Percentiles rank a stretch among this genome's conserved stretches.
Conservation (phyloP, 2,113 vertebrate species). For the Amazona guildingii region DNA sequence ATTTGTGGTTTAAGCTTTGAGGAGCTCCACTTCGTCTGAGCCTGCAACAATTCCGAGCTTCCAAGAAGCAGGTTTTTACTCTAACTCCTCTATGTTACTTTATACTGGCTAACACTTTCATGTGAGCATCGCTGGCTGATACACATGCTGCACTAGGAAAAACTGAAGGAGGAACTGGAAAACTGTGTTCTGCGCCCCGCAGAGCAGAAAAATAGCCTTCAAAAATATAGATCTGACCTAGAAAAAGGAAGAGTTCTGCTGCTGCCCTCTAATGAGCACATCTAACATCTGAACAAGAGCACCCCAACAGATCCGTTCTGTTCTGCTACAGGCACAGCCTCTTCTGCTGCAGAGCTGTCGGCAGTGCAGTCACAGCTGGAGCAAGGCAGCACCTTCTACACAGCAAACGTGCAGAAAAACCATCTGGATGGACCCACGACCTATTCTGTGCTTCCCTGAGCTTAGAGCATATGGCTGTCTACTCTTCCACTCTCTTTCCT, state of each 20-base stretch:
- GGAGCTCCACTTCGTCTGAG: neutral
- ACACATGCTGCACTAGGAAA: neutral
- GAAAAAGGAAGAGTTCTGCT: slow-evolving; percentile 47
- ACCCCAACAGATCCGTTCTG: neutral
- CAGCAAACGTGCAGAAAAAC: neutral
- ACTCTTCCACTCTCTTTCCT: neutral
- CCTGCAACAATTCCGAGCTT: neutral
- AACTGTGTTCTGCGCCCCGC: neutral
- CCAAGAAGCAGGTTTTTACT: neutral
- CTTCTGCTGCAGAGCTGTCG: neutral
- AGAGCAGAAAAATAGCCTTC: neutral
- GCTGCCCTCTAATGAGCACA: slow-evolving; percentile 66
- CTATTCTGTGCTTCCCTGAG: neutral
- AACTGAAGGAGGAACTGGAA: slow-evolving; percentile 1
- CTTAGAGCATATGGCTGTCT: neutral
- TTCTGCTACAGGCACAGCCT: neutral
- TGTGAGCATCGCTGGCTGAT: neutral
- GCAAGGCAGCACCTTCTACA: neutral
- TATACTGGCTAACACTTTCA: neutral
- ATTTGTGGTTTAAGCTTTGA: neutral
- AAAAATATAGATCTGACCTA: slow-evolving; percentile 35
- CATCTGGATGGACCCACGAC: neutral
- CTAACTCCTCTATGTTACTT: neutral
- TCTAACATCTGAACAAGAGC: neutral
- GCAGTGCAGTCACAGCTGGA: neutral